A percentile compares a stretch with the other conserved stretches of the same genome.
These are phyloP conservation scores for Anabas testudineus DNA, from an alignment of 2,797 vertebrate species.

Conservation along the genomic window DNA sequence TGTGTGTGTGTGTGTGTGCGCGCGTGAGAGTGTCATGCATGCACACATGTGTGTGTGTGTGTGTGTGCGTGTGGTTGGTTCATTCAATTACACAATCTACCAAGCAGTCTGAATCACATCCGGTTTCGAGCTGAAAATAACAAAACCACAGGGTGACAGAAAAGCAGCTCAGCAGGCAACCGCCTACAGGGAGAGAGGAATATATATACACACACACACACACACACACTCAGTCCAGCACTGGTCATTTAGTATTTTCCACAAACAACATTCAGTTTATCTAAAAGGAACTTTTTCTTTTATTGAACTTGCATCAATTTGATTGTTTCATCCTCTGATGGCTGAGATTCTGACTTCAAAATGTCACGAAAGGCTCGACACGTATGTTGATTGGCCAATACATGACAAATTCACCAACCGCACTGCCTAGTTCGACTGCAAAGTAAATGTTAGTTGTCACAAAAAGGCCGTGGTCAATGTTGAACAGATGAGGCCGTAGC, in stretches of 20 bases:
- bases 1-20: constrained; percentile 13
- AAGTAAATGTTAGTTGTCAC: not conserved
- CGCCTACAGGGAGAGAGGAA: constrained; percentile 62
- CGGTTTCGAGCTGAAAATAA: constrained; percentile 86
- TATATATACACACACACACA: constrained; percentile 29
- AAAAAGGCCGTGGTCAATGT: not conserved
- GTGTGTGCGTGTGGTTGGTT: constrained; percentile 64
- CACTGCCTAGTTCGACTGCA: not conserved
- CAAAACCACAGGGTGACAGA: constrained; percentile 83
- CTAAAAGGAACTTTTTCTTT: not conserved
- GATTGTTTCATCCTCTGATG: not conserved
- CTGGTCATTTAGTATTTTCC: constrained; percentile 53
- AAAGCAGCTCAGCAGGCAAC: constrained; percentile 76
- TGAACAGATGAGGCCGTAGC: not conserved
- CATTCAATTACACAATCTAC: constrained; percentile 83
- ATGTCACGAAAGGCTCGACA: not conserved
- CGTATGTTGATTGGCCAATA: not conserved
- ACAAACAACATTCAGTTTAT: constrained; percentile 38
- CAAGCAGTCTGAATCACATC: constrained; percentile 87
- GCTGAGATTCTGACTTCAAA: not conserved
- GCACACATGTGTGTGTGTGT: not conserved
- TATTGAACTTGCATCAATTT: not conserved
- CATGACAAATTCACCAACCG: not conserved
- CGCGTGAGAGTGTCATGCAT: constrained; percentile 26
- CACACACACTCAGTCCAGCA: constrained; percentile 14